Evolutionary conservation across 2,113 vertebrate species (phyloP), one percentile per base, ranked within the genome.

Genomic region (Balaeniceps rex): DNA sequence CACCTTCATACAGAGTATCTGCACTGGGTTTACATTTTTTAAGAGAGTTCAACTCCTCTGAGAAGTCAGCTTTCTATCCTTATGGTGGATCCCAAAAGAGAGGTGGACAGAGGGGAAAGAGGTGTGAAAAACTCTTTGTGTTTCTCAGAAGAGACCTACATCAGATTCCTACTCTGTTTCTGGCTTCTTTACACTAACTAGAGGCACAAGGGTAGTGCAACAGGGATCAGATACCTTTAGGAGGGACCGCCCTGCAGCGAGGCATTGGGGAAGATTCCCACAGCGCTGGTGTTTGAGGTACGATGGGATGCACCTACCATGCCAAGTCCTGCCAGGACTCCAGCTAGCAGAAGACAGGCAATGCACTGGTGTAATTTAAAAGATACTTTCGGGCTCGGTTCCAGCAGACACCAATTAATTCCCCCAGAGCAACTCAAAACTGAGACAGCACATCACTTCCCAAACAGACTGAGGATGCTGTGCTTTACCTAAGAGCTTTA

Each of bases 351-450:
- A 88, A 13, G 28, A 65, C 46, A 79, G 33, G 70, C 75, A 91
- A 88, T 28, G 51, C 29, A 55, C 46, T 79, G 23, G 29, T 70
- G 54, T n/a, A 69, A 91, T 89, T 72, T 38, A 52, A 88, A 91
- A 75, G 31, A 52, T 14, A 52, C 54, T 83, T 88, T 57, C 0
- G 0, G 75, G 51, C 61, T 87, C 14, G 1, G 15, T 72, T 97
- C 78, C 65, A 91, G 29, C 31, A 91, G 49, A 91, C 54, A 51
- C 31, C 22, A 63, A 38, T 82, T 87, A 78, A 86, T 81, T 87
- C 68, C 28, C 21, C n/a, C 19, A 17, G 40, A 91, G 49, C 12
- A 77, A 72, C 26, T 84, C 65, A 65, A 76, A 93, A 82, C 18
- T 42, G 66, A 82, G 74, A 87, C 40, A 83, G 63, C 26, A 42